Evolutionary conservation across 2,888 invertebrate species (phyloP), one percentile per base, ranked within the genome.

Genomic region (Folsomia manolachei): DNA sequence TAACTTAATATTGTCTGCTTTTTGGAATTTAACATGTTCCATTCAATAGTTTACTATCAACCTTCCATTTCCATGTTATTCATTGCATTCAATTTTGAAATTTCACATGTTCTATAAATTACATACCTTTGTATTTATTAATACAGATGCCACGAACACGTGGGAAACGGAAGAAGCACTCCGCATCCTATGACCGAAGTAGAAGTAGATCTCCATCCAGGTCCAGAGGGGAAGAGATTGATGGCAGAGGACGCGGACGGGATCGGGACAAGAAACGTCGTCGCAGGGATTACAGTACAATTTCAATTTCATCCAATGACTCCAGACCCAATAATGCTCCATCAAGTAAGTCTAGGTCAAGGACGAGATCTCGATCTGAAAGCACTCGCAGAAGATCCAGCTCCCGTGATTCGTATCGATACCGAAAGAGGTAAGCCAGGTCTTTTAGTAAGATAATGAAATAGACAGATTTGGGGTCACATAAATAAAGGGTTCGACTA

Each of bases 101-200:
- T n/a, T n/a, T n/a, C n/a, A n/a, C n/a, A n/a, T n/a, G n/a, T n/a
- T n/a, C n/a, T n/a, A n/a, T n/a, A n/a, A 14, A 14, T 51, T 51
- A 14, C 14, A 51, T 51, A n/a, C n/a, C n/a, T n/a, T 14, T 2
- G n/a, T n/a, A n/a, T 1, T 63, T 21, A 64, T 27, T 27, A 9
- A 18, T 14, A 61, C 63, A 79, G 76, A 79, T 79, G 79, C 79
- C 79, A 53, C 65, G 76, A 70, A 77, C 79, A 53, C 65, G 76
- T 69, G 72, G 70, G 23, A 79, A 79, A 72, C 73, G 79, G 73
- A 79, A 76, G 79, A 77, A 79, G 74, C 75, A 71, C 39, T 66
- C 71, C n/a, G 70, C 78, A 1, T 74, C 77, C 11, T 74, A 73
- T 2, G 71, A 74, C 56, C 75, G 75, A 23, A 25, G n/a, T 24